Conservation (phyloP, 2,888 invertebrate species). For the Autographa gamma region DNA sequence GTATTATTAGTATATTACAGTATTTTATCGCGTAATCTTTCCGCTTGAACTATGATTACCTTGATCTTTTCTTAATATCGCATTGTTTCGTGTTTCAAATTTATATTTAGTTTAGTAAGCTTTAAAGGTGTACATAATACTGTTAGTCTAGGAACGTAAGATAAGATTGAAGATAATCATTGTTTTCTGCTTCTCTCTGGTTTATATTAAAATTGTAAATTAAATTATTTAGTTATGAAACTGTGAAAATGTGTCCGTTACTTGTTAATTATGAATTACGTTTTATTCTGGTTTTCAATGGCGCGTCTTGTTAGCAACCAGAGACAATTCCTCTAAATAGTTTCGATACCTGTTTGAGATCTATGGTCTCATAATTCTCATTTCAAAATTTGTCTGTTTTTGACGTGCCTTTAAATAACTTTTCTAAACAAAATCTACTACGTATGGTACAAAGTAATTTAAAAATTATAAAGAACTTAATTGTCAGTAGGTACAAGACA, state of each 20-base stretch:
- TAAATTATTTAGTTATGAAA: constrained; percentile 37
- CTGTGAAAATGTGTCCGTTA: constrained; percentile 36
- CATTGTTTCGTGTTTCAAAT: constrained; percentile 56
- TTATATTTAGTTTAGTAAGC: constrained; percentile 53
- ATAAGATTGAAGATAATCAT: constrained; percentile 87
- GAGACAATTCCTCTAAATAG: not conserved
- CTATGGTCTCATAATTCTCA: not conserved
- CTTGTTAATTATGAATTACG: constrained; percentile 26
- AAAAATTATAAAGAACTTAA: constrained; percentile 52
- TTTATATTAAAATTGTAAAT: constrained; percentile 51
- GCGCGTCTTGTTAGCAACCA: constrained; percentile 6
- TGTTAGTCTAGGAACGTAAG: constrained; percentile 66
- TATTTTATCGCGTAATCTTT: constrained; percentile 41
- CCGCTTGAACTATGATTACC: constrained; percentile 82
- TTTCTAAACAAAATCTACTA: constrained; percentile 54
- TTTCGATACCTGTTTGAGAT: no score
- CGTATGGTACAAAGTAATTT: constrained; percentile 83
- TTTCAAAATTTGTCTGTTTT: not conserved
- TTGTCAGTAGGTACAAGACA: constrained; percentile 44
- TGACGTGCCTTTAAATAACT: constrained; percentile 19
- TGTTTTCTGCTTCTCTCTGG: constrained; percentile 69
- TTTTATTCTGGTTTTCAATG: constrained; percentile 24
- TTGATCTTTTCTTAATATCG: constrained; percentile 83
- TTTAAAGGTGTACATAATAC: constrained; percentile 59
- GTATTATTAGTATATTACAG: constrained; percentile 22